These are phyloP conservation scores for Isoperla grammatica DNA, from an alignment of 2,888 invertebrate genomes.

Conservation along the genomic window DNA sequence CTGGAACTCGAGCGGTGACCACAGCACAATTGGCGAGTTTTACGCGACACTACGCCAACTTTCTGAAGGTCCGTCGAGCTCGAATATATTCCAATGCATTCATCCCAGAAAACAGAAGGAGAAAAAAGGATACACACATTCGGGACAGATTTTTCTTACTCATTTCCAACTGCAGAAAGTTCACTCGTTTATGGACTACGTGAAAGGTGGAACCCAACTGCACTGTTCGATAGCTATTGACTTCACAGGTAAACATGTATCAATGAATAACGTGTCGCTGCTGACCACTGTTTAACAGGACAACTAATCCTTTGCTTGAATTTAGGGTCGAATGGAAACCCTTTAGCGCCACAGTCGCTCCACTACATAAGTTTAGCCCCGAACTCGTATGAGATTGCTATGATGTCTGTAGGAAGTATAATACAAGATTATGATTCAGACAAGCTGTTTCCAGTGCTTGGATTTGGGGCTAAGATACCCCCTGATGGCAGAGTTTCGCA, in stretches of 20 bases:
- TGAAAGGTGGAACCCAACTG: conserved; percentile 49
- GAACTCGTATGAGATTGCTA: conserved; percentile 39
- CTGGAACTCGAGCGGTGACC: conserved; percentile 46
- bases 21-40: conserved; percentile 47
- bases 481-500: conserved; percentile 40
- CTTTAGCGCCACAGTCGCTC: conserved; percentile 40
- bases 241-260: conserved; percentile 41
- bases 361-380: conserved; percentile 41
- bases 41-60: conserved; percentile 43
- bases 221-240: conserved; percentile 46
- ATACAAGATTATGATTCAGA: conserved; percentile 47
- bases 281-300: too few relatives aligned
- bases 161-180: conserved; percentile 34
- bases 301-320: conserved; percentile 26
- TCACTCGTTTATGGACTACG: conserved; percentile 51
- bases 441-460: conserved; percentile 46
- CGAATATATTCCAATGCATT: conserved; percentile 41
- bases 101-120: conserved; percentile 37
- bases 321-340: conserved; percentile 44
- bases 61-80: conserved; percentile 35
- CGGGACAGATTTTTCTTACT: conserved; percentile 35
- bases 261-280: neutral
- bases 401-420: conserved; percentile 43
- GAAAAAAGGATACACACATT: conserved; percentile 34
- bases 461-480: conserved; percentile 44